These are phyloP conservation scores for Ptycholaimellus sp. DNA, from an alignment of 2,888 invertebrate species.

Conservation along the genomic window DNA sequence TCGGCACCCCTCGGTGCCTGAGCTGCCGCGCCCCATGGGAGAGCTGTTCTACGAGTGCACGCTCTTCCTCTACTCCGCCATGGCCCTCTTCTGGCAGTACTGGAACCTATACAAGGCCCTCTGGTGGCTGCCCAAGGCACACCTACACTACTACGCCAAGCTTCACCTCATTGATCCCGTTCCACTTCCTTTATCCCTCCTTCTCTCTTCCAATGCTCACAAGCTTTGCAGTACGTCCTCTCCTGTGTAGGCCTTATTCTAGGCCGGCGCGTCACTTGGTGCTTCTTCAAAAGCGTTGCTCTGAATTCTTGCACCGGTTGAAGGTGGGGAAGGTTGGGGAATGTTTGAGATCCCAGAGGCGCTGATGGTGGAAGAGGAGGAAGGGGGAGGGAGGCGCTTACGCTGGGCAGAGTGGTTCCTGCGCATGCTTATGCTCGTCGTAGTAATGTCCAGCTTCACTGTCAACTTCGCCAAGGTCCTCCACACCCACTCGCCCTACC, in stretches of 20 bases:
- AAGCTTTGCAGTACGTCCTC: constrained; percentile 55
- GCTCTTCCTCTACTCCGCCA: constrained; percentile 52
- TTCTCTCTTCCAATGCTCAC: too few relatives aligned
- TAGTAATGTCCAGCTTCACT: constrained; percentile 19
- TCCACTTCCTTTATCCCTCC: too few relatives aligned
- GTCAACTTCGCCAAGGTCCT: constrained; percentile 36
- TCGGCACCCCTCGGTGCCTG: too few relatives aligned
- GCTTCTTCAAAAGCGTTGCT: constrained; percentile 31
- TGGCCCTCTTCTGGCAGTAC: constrained; percentile 59
- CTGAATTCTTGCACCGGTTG: too few relatives aligned
- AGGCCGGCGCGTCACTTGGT: constrained; percentile 48
- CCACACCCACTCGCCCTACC: constrained; percentile 47
- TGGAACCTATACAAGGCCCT: constrained; percentile 77
- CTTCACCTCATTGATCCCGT: too few relatives aligned
- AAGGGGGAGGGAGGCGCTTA: too few relatives aligned
- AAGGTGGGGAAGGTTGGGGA: too few relatives aligned
- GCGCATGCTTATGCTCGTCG: constrained; percentile 18
- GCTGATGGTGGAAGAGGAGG: too few relatives aligned
- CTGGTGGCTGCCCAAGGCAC: constrained; percentile 88
- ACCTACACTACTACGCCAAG: constrained; percentile 57
- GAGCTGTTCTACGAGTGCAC: constrained; percentile 61
- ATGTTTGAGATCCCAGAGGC: too few relatives aligned
- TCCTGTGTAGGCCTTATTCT: constrained; percentile 57
- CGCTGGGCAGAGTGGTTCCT: constrained; percentile 32
- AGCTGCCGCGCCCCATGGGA: too few relatives aligned